Evolutionary conservation across 2,113 vertebrate genomes (phyloP).

Genomic region (Phodopus roborovskii): DNA sequence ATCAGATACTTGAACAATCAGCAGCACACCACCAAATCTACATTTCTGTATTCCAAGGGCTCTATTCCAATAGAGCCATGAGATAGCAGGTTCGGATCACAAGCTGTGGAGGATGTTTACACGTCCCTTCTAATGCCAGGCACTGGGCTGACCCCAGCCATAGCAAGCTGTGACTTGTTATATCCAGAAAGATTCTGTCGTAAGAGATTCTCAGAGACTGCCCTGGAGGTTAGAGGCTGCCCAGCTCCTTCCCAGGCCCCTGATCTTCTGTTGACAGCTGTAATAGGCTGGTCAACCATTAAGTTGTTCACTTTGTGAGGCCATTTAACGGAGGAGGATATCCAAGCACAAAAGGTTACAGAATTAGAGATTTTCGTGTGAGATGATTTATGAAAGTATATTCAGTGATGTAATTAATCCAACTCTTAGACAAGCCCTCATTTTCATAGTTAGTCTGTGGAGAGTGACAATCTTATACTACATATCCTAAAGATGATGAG

Average conservation of each 20-base stretch:
- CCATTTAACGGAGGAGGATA: not conserved
- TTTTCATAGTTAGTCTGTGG: not conserved
- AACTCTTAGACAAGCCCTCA: conserved; percentile 25
- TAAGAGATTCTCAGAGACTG: not conserved
- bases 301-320: not conserved
- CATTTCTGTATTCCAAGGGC: not conserved
- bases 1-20: not conserved
- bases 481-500: not conserved
- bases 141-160: not conserved
- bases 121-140: not conserved
- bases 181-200: not conserved
- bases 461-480: not conserved
- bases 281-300: not conserved
- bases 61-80: not conserved
- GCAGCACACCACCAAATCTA: not conserved
- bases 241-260: not conserved
- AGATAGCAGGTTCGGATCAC: not conserved
- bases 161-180: not conserved
- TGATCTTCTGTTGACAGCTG: not conserved
- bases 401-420: not conserved
- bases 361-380: conserved; percentile 10
- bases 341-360: not conserved
- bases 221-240: not conserved
- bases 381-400: not conserved
- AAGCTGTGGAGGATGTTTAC: not conserved